phyloP scores from a whole-genome alignment of 2,888 invertebrate genomes.

The Petrolisthes cinctipes region DNA sequence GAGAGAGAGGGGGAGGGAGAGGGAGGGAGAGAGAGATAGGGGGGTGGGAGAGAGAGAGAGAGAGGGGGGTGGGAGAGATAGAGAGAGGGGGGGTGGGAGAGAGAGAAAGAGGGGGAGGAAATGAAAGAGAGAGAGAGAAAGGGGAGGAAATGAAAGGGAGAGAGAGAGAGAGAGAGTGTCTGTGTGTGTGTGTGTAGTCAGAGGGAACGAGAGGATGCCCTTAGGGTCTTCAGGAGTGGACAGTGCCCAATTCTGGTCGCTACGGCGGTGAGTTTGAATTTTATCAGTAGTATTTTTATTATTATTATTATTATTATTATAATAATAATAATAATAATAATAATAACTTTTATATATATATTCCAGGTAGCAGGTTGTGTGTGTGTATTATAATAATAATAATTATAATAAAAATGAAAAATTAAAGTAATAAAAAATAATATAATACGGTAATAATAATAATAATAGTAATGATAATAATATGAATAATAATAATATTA shows the following conservation, averaged over 20 bases:
- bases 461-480: no score
- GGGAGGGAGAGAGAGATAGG: not conserved
- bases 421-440: no score
- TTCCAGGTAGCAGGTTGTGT: not conserved
- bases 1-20: not conserved
- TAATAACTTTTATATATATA: not conserved
- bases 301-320: no score
- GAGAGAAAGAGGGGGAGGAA: not conserved
- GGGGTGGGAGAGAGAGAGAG: not conserved
- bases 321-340: no score
- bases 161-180: no score
- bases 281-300: no score
- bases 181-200: slow-evolving; percentile 86
- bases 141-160: not conserved
- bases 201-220: slow-evolving; percentile 95
- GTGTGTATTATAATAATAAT: no score
- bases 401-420: not conserved
- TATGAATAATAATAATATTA: no score
- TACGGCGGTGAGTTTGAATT: slow-evolving; percentile 76
- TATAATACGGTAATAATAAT: no score
- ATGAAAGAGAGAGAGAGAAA: not conserved
- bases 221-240: slow-evolving; percentile 92
- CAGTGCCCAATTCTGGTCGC: slow-evolving; percentile 88
- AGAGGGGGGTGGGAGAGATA: not conserved
- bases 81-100: not conserved